Percentiles rank a stretch among this genome's conserved stretches.
phyloP scores from a whole-genome alignment of 2,888 invertebrate genomes.

The Asteroscopus sphinx region DNA sequence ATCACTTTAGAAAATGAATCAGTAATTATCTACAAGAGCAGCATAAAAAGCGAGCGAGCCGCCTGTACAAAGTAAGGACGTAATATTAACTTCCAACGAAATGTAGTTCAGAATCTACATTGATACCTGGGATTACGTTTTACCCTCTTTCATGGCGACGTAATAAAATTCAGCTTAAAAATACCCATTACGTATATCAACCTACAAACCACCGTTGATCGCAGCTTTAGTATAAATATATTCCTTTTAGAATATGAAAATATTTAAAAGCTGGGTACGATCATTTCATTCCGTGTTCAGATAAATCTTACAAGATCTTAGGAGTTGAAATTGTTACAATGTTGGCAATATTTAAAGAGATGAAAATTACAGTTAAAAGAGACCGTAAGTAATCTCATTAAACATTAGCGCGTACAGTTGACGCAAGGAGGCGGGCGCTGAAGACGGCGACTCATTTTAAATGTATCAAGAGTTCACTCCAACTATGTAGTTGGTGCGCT shows the following conservation, averaged over 20 bases:
- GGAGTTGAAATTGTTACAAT: conserved; percentile 38
- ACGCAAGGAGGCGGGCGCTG: conserved; percentile 43
- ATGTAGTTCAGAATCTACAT: conserved; percentile 76
- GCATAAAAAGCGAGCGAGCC: conserved; percentile 41
- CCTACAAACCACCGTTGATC: conserved; percentile 61
- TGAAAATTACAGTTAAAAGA: conserved; percentile 57
- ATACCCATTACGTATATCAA: conserved; percentile 69
- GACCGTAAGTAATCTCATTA: conserved; percentile 71
- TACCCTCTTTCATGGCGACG: conserved; percentile 86
- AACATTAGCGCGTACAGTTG: conserved; percentile 71
- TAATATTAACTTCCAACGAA: conserved; percentile 69
- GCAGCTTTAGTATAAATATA: conserved; percentile 66
- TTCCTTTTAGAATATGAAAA: conserved; percentile 64
- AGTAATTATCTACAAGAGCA: conserved; percentile 32
- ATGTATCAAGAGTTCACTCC: conserved; percentile 83
- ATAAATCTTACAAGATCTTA: conserved; percentile 42
- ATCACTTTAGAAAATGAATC: conserved; percentile 34
- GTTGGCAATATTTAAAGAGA: conserved; percentile 46
- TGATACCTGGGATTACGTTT: conserved; percentile 85
- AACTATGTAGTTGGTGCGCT: conserved; percentile 74
- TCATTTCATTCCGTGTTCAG: conserved; percentile 46
- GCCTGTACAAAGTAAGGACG: conserved; percentile 48
- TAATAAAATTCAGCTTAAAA: conserved; percentile 90
- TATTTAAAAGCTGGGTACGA: conserved; percentile 60
- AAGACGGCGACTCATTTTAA: conserved; percentile 78